phyloP scores from a whole-genome alignment of 2,888 invertebrate genomes.

The Aricia artaxerxes region DNA sequence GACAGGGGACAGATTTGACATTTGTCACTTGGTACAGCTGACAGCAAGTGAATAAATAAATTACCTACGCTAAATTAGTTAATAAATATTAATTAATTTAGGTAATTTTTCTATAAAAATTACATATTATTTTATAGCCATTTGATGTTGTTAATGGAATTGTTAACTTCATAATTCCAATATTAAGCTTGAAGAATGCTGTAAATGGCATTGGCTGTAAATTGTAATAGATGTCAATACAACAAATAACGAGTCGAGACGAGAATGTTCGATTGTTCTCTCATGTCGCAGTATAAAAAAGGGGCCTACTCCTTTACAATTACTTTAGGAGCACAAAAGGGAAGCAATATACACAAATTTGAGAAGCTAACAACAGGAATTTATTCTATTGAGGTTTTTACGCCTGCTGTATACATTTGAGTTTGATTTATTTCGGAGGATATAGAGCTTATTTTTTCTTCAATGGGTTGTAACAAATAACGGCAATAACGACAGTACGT shows the following conservation, averaged over 20 bases:
- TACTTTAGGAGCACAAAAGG: constrained; percentile 32
- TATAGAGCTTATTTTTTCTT: neutral
- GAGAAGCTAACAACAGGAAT: neutral
- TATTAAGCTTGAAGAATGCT: neutral
- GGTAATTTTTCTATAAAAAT: neutral
- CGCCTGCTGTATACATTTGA: constrained; percentile 18
- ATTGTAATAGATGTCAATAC: neutral
- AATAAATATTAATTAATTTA: no score
- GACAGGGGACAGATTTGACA: no score
- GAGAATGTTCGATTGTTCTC: constrained; percentile 32
- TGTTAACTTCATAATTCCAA: neutral
- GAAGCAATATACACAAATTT: constrained; percentile 29
- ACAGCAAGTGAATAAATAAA: no score
- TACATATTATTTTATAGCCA: neutral
- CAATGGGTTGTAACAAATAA: neutral
- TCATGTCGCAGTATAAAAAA: constrained; percentile 27
- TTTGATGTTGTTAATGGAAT: neutral
- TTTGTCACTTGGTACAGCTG: no score
- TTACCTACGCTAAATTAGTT: no score
- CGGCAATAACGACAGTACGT: neutral
- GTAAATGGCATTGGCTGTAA: neutral
- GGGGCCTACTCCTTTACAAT: constrained; percentile 34
- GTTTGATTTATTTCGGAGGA: constrained; percentile 1
- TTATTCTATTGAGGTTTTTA: constrained; percentile 26
- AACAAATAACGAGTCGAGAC: constrained; percentile 24